Evolutionary conservation across 2,113 vertebrate genomes (phyloP).

Genomic region (Oncorhynchus kisutch): DNA sequence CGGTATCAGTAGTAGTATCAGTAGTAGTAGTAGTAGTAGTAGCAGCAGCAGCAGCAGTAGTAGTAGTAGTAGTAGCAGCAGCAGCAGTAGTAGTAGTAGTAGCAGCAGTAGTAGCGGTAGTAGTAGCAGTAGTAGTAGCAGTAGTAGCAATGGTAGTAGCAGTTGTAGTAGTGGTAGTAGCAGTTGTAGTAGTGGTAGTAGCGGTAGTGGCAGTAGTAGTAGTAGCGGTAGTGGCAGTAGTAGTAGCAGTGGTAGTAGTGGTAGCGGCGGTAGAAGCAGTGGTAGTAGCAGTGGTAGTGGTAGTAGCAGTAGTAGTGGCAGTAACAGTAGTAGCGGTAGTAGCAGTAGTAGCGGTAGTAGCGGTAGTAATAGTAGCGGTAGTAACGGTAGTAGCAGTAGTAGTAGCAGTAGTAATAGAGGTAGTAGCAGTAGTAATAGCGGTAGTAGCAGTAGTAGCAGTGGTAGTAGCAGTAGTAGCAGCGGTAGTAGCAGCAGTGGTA

Average conservation of each 20-base stretch:
- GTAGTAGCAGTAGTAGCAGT: fast-evolving
- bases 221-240: fast-evolving
- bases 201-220: fast-evolving
- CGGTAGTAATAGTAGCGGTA: fast-evolving
- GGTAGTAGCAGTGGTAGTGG: fast-evolving
- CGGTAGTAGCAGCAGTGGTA: fast-evolving
- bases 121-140: too few species aligned
- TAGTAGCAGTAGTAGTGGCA: fast-evolving
- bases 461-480: too few species aligned
- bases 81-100: fast-evolving
- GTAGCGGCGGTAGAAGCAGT: fast-evolving
- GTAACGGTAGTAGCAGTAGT: too few species aligned
- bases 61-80: fast-evolving
- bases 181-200: too few species aligned
- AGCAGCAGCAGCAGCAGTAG: fast-evolving
- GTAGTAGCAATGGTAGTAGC: fast-evolving
- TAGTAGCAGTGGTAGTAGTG: too few species aligned
- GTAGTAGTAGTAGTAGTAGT: fast-evolving
- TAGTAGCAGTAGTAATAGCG: fast-evolving
- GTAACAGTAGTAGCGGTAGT: fast-evolving
- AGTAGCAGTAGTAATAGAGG: too few species aligned
- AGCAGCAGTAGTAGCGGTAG: fast-evolving
- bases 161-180: too few species aligned
- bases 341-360: fast-evolving
- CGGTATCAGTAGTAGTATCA: fast-evolving